These are phyloP conservation scores for Agrilus planipennis DNA, from an alignment of 1,140 invertebrate species.

Conservation along the genomic window DNA sequence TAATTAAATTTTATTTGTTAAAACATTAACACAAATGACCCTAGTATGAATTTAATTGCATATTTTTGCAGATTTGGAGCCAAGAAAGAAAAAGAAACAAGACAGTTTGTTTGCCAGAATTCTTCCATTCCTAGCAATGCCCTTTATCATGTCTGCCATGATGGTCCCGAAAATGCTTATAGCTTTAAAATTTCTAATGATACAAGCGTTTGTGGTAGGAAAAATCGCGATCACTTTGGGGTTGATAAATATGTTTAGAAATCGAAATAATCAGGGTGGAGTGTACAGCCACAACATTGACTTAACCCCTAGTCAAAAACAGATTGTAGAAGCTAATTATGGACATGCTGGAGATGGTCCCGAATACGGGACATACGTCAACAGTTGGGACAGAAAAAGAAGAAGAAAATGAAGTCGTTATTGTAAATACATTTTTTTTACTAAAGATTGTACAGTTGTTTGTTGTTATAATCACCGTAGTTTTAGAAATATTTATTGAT, in stretches of 20 bases:
- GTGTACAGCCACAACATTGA: slow-evolving; percentile 30
- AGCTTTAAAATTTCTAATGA: slow-evolving; percentile 48
- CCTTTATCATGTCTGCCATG: slow-evolving; percentile 49
- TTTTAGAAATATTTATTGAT: no score
- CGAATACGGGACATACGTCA: slow-evolving; percentile 40
- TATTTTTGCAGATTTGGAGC: no score
- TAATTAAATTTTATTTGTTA: no score
- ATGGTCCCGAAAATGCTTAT: slow-evolving; percentile 48
- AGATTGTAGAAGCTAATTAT: slow-evolving; percentile 33
- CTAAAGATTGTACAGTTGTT: no score
- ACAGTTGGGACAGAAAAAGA: slow-evolving; percentile 19
- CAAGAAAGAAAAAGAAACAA: slow-evolving; percentile 31
- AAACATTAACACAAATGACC: no score
- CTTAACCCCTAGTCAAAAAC: slow-evolving; percentile 4
- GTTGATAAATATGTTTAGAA: slow-evolving; percentile 44
- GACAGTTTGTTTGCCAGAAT: slow-evolving; percentile 44
- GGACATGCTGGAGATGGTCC: slow-evolving; percentile 42
- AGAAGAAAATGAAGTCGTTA: not conserved
- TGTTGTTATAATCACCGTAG: no score
- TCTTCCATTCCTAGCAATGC: slow-evolving; percentile 48
- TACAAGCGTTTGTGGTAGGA: slow-evolving; percentile 49
- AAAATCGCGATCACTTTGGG: slow-evolving; percentile 49
- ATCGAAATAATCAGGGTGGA: slow-evolving; percentile 19
- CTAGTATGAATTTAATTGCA: no score
- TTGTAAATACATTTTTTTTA: no score